A percentile compares a stretch with the other conserved stretches of the same genome.
Evolutionary conservation across 2,797 vertebrate species (phyloP).

Genomic region (Betta splendens): DNA sequence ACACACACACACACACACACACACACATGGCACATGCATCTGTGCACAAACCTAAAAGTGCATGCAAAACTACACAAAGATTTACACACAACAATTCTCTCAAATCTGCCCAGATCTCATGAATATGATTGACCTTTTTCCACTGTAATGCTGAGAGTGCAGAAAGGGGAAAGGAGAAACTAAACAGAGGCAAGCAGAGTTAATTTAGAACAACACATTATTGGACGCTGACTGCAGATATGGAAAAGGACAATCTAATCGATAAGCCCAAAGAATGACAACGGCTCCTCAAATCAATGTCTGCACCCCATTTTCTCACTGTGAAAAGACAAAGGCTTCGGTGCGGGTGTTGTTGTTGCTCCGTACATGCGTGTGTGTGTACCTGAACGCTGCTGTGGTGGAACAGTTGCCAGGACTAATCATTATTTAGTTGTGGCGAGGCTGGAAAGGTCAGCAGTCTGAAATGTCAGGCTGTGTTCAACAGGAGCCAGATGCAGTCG

Average conservation of each 20-base stretch:
- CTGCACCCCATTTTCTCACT: constrained; percentile 92
- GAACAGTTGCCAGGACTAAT: constrained; percentile 95
- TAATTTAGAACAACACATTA: constrained; percentile 94
- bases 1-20: constrained; percentile 17
- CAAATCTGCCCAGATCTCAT: constrained; percentile 92
- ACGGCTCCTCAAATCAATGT: constrained; percentile 93
- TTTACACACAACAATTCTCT: constrained; percentile 55
- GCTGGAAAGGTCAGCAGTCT: constrained; percentile 99
- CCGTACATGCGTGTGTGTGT: constrained; percentile 65
- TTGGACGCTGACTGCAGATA: constrained; percentile 89
- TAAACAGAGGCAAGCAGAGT: constrained; percentile 89
- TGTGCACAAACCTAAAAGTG: constrained; percentile 26
- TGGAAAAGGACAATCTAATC: constrained; percentile 98
- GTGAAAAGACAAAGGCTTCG: constrained; percentile 77
- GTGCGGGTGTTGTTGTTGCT: constrained; percentile 66
- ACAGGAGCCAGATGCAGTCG: constrained; percentile 88
- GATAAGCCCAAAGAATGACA: constrained; percentile 88
- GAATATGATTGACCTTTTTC: constrained; percentile 99
- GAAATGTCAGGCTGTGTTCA: constrained; percentile 98
- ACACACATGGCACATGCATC: constrained; percentile 20
- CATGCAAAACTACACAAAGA: constrained; percentile 5
- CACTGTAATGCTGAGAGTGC: constrained; percentile 82
- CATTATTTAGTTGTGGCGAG: constrained; percentile 95
- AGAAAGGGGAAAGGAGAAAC: constrained; percentile 74
- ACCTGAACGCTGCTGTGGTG: constrained; percentile 83